Base-by-base conservation (phyloP, 2,888 invertebrate genomes). In the Acrobasis repandana region DNA sequence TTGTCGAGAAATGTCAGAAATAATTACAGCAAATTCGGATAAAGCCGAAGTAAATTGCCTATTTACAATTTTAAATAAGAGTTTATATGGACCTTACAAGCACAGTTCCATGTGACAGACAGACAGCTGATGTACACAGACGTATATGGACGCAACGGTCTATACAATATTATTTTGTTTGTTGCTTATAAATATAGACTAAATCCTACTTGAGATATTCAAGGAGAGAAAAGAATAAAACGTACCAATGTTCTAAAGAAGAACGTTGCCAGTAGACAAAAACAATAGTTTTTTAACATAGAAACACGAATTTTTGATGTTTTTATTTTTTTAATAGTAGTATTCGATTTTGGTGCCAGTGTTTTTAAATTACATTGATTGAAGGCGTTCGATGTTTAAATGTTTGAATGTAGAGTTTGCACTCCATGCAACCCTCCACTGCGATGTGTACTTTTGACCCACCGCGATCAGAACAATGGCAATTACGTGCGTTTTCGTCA, bases 51-150 rank as follows among this genome's bases (percentile, higher is more conserved):
- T 86, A 86, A 87, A 86, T 83, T 79, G 80, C 75, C 76, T 79
- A 84, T 86, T 86, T 87, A 81, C 82, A 84, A 86, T 87, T 83
- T 80, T 85, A 88, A 81, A 79, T 75, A 77, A 80, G 79, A 83
- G 83, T 83, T 86, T 86, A 86, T 86, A 82, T 77, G 76, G 64
- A 63, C 85, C 83, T 67, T 86, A 84, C 68, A 89, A 75, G 88
- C 88, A 38, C 59, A 63, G 66, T 56, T 56, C 56, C 60, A 72
- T 70, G 76, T 83, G 87, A 86, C 82, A 77, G 86, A 84, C 85
- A 72, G 85, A 82, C 79, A 66, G 85, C 81, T 83, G 71, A 76
- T 65, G 74, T 71, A 69, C 74, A 61, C 74, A 61, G 64, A 71
- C 72, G 61, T 66, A 68, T 76, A 79, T 67, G 78, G 79, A 68